Evolutionary conservation across 2,888 invertebrate genomes (phyloP).

Genomic region (Arrhopalites spinosus): DNA sequence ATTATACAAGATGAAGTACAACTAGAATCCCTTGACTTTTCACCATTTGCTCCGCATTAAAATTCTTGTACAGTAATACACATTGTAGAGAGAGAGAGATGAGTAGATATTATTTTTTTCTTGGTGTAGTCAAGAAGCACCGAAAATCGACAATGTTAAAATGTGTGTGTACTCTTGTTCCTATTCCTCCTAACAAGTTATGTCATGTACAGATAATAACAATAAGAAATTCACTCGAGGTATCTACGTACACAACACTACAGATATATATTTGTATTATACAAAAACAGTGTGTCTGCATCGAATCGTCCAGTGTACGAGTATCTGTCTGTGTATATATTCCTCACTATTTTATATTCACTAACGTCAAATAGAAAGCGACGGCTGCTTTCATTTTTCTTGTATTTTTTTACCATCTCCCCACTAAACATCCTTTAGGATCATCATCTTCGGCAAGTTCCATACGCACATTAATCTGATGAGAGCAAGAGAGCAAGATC

Average conservation of each 20-base stretch:
- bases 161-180: neutral
- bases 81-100: too few relatives aligned
- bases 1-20: neutral
- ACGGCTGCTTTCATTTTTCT: slow-evolving; percentile 1
- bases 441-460: too few relatives aligned
- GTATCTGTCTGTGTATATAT: too few relatives aligned
- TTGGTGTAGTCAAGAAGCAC: neutral
- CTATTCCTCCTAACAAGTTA: neutral
- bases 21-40: neutral
- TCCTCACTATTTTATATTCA: neutral
- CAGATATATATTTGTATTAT: too few relatives aligned
- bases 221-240: neutral
- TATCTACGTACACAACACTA: too few relatives aligned
- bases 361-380: slow-evolving; percentile 4
- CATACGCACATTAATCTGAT: too few relatives aligned
- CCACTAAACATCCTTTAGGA: too few relatives aligned
- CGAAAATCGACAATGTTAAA: neutral
- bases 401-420: neutral
- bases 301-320: too few relatives aligned
- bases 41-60: slow-evolving; percentile 8
- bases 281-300: too few relatives aligned
- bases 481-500: too few relatives aligned
- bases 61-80: neutral
- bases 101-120: neutral
- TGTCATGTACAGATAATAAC: slow-evolving; percentile 1